Base-by-base conservation (phyloP, 1,140 invertebrate genomes). In the Lasaia peninsularis region DNA sequence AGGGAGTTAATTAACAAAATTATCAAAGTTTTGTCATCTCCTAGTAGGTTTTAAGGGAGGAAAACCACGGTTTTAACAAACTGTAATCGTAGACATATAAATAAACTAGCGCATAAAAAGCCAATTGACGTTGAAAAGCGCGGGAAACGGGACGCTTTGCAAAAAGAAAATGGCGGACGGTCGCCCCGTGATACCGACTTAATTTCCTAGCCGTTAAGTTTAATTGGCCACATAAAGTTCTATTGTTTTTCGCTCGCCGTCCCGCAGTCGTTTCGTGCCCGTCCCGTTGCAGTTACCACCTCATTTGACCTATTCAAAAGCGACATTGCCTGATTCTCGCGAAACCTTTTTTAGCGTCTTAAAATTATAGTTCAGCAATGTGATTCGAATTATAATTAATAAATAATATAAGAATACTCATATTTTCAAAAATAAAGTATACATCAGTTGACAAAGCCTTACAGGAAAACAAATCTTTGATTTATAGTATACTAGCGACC, bases 201-300 rank as follows among this genome's bases (percentile, higher is more conserved):
- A 76, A 80, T 80, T 78, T 80, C 77, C 75, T 78, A 73, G 65
- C 64, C 63, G 72, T 80, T 75, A 71, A 71, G 63, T 78, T 80
- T 78, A 78, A 80, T 76, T 73, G 69, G 63, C 65, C 64, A 69
- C 69, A 74, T 78, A 78, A 80, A 73, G 63, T 68, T 75, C 73
- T 69, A 76, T 80, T 80, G 75, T 77, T 74, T 77, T 66, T 70
- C 65, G 63, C 67, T 66, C 59, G 40, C 31, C 62, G 60, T 71
- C 33, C 58, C 56, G 31, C 50, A 18, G 31, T 52, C 65, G 67
- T 75, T 70, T 58, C 72, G 37, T 63, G 44, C 63, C 55, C 63
- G 61, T 66, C 67, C 62, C 61, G 66, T 58, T 69, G 65, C 68
- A 68, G 62, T 70, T 71, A 65, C 63, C 71, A 67, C 61, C 62